Base-by-base conservation (phyloP, 1,140 invertebrate species). In the Lepidotrigona ventralis region DNA sequence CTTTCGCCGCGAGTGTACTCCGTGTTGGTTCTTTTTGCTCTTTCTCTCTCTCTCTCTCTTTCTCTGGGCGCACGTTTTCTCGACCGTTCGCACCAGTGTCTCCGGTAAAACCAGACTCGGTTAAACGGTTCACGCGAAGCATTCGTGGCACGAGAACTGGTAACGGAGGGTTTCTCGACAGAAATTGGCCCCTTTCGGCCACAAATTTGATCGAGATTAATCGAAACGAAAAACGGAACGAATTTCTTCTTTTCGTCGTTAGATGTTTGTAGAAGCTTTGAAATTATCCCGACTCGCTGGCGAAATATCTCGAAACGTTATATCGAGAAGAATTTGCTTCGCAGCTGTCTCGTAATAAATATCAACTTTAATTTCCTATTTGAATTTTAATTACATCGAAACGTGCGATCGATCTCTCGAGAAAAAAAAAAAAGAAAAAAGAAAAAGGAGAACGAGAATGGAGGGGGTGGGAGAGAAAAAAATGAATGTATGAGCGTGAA, bases 111-210 rank as follows among this genome's bases (percentile, higher is more conserved):
- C 54, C 46, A 77, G 66, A 51, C 68, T 56, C 82, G 76, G 77
- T 68, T 56, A 60, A 84, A 83, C 54, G 54, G 21, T 56, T 54
- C 19, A 8, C 69, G 56, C 46, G 29, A 83, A 79, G 75, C 63
- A 77, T 83, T 63, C 23, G 66, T 39, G 73, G 19, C 51, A 53
- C 56, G 66, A 53, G 39, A 78, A 39, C 39, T 6, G 14, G 51
- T 8, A 46, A 11, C 23, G 9, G 12, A 8, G 19, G 14, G 15
- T 23, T 21, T 15, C 21, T 58, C 21, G 3, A 11, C 26, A 12
- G 17, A 58, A 54, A 70, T 78, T 63, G 56, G n/a, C 26, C 19
- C 54, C 51, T 26, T 69, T 76, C 23, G 4, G 0, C 51, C 29
- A 11, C 4, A 70, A 53, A 51, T 33, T 33, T 39, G 4, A 39